A percentile compares a stretch with the other conserved stretches of the same genome.
Conservation (phyloP, 2,113 vertebrate genomes). For the Rynchops niger region DNA sequence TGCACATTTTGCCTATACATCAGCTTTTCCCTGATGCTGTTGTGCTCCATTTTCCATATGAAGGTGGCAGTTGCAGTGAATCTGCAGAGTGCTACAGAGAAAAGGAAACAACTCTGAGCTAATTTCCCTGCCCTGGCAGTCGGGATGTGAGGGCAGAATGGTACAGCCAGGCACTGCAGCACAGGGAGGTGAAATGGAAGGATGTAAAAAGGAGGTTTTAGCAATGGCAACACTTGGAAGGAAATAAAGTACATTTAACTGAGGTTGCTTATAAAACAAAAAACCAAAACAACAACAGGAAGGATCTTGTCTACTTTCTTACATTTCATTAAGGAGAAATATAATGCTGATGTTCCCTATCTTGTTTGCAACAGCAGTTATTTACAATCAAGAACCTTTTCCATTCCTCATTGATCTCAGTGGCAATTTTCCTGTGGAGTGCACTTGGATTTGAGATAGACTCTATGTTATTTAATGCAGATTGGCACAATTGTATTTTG, state of each 20-base stretch:
- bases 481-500: accelerated
- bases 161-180: not conserved
- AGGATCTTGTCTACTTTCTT: not conserved
- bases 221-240: not conserved
- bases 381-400: not conserved
- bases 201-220: not conserved
- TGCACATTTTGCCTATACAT: not conserved
- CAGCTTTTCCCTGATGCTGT: not conserved
- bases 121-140: not conserved
- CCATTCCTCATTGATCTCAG: not conserved
- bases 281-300: not conserved
- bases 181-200: not conserved
- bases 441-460: not conserved
- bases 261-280: not conserved
- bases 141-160: not conserved
- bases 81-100: not conserved
- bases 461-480: not conserved
- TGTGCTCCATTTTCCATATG: not conserved
- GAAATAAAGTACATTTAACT: not conserved
- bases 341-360: not conserved
- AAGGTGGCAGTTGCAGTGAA: not conserved
- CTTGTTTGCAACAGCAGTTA: not conserved
- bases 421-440: not conserved
- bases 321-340: not conserved
- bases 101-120: not conserved